A percentile compares a stretch with the other conserved stretches of the same genome.
Conservation (phyloP, 2,888 invertebrate genomes). For the Ornithoptera priamus region DNA sequence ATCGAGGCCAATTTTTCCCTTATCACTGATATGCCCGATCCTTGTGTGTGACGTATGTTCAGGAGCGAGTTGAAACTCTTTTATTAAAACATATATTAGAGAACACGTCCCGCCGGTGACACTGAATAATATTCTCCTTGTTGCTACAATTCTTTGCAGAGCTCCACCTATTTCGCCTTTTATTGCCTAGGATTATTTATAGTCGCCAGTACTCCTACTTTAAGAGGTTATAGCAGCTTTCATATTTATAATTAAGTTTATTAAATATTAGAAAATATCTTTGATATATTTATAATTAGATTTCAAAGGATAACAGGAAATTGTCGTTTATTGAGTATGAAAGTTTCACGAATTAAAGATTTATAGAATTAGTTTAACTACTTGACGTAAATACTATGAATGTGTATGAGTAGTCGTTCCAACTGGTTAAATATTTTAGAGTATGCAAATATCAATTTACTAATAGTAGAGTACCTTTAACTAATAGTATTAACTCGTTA, state of each 20-base stretch:
- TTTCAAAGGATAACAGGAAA: too few species aligned
- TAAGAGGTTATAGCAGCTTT: constrained; percentile 34
- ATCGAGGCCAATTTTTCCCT: not conserved
- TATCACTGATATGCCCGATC: constrained; percentile 8
- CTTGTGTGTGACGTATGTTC: constrained; percentile 64
- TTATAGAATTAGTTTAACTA: too few species aligned
- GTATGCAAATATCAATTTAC: too few species aligned
- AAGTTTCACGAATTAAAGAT: too few species aligned
- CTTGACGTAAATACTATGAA: too few species aligned
- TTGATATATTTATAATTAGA: too few species aligned
- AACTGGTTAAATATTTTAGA: too few species aligned
- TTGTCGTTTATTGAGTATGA: too few species aligned
- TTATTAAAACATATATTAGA: constrained; percentile 80
- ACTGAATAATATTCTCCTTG: constrained; percentile 76
- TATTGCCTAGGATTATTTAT: constrained; percentile 73
- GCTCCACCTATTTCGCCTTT: constrained; percentile 68
- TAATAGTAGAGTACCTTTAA: too few species aligned
- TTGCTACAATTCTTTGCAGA: constrained; percentile 68
- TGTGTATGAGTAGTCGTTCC: too few species aligned
- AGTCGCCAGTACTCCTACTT: constrained; percentile 45
- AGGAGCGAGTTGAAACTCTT: constrained; percentile 76
- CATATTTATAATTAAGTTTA: constrained; percentile 11
- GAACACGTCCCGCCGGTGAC: constrained; percentile 71
- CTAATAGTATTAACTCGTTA: too few species aligned
- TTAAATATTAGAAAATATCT: not conserved